Conservation (phyloP, 2,113 vertebrate genomes). For the Tyrannus savana region DNA sequence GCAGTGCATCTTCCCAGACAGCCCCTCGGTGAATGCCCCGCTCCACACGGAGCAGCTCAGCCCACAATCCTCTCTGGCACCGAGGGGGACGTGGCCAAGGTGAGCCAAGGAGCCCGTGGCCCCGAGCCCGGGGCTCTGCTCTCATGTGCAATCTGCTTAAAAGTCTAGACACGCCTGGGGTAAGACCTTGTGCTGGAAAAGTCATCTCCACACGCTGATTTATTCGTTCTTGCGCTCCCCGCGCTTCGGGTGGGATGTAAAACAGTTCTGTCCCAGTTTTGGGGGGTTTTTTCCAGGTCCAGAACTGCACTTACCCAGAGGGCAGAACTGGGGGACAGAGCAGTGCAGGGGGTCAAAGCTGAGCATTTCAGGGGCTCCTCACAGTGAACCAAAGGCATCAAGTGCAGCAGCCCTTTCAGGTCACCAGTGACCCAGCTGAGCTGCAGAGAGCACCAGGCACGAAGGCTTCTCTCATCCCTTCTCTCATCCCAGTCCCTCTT, state of each 20-base stretch:
- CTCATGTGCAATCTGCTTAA: neutral
- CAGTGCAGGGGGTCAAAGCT: neutral
- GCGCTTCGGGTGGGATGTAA: fast-evolving
- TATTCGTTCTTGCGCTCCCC: neutral
- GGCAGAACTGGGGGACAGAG: fast-evolving
- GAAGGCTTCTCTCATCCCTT: neutral
- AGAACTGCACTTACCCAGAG: neutral
- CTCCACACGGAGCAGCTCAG: neutral
- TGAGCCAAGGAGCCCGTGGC: neutral
- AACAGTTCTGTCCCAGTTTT: neutral
- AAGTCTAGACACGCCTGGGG: neutral
- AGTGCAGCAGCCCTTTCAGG: neutral
- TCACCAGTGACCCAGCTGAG: fast-evolving
- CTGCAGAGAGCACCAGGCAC: fast-evolving
- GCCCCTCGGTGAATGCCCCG: neutral
- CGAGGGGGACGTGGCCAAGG: neutral
- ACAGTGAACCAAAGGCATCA: fast-evolving
- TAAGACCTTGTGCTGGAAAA: neutral
- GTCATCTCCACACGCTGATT: fast-evolving
- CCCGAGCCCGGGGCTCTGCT: neutral
- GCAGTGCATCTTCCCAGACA: neutral
- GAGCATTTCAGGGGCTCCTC: neutral
- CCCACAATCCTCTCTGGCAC: fast-evolving
- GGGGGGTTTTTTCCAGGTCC: neutral
- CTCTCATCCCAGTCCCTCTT: neutral